Evolutionary conservation across 2,888 invertebrate genomes (phyloP), one percentile per base, ranked within the genome.

Genomic region (Rhagonycha fulva): DNA sequence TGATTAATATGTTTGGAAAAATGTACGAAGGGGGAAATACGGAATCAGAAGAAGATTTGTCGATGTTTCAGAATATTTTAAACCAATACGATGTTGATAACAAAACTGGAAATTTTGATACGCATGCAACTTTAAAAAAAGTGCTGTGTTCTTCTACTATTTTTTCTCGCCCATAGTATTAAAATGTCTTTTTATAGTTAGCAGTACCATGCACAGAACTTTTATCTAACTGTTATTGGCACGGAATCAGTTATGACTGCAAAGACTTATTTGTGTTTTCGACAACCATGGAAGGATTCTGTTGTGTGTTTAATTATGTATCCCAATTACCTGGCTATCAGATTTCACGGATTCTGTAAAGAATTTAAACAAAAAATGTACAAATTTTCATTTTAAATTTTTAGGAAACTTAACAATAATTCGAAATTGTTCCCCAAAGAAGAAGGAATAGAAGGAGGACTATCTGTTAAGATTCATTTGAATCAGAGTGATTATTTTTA

Each of bases 251-350:
- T 0, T 87, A 82, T 63, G 83, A 88, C 11, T 91, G 91, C 76
- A 82, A 86, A 0, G 87, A 90, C 1, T 82, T 91, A 7, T 91
- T 92, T 78, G 88, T 89, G 71, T 87, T 89, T 73, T 88, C 91
- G n/a, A 87, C 90, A n/a, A 91, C 91, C 2, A 89, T 89, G 85
- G 90, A 90, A 71, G 91, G 91, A 0, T 90, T 88, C 81, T 91
- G 91, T 81, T 92, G 91, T 81, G 89, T 90, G 1, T 92, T 92
- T 82, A 91, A 92, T 84, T 91, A 91, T 80, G 84, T 90, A 14
- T 86, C 91, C 28, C 14, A 61, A 12, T 19, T 32, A n/a, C 62
- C 63, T 9, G 23, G 9, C 68, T 79, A 76, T 73, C 78, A 14
- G 10, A 19, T 72, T 62, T 9, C 68, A 14, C n/a, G 60, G 14